Evolutionary conservation across 2,888 invertebrate species (phyloP).

Genomic region (Drosophila yooni): DNA sequence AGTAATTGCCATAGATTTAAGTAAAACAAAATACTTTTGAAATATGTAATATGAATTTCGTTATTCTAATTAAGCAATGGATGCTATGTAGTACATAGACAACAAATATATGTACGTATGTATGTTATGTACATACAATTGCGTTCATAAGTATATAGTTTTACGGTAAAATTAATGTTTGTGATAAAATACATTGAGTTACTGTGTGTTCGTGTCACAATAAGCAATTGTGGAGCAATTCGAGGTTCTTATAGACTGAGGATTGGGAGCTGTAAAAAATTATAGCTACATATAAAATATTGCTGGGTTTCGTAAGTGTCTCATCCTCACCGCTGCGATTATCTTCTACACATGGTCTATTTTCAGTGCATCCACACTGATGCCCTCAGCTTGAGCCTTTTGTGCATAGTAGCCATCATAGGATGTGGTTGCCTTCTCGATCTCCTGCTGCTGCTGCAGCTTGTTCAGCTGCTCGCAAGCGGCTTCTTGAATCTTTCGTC

Average conservation of each 20-base stretch:
- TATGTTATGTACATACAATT: conserved; percentile 32
- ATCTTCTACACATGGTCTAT: conserved; percentile 67
- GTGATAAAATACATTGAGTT: conserved; percentile 54
- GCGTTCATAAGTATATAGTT: conserved; percentile 34
- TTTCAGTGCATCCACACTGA: conserved; percentile 68
- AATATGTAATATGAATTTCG: conserved; percentile 55
- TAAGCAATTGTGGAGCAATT: conserved; percentile 52
- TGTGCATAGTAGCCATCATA: conserved; percentile 75
- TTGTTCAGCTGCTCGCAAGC: conserved; percentile 77
- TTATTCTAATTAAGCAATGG: conserved; percentile 62
- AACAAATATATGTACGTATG: conserved; percentile 60
- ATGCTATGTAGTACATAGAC: conserved; percentile 61
- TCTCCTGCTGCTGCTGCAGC: conserved; percentile 73
- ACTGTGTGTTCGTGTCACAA: conserved; percentile 20
- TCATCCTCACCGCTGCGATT: conserved; percentile 3
- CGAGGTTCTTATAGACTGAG: conserved; percentile 54
- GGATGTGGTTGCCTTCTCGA: conserved; percentile 74
- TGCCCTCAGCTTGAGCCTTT: conserved; percentile 73
- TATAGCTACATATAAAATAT: conserved; percentile 57
- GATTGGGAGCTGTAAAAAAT: conserved; percentile 43
- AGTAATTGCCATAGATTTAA: background rate
- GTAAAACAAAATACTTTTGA: conserved; percentile 11
- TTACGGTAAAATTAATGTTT: conserved; percentile 54
- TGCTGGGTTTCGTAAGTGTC: conserved; percentile 44
- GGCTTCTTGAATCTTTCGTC: conserved; percentile 80